These are phyloP conservation scores for Cheilosia urbana DNA, from an alignment of 2,888 invertebrate genomes.

Conservation along the genomic window DNA sequence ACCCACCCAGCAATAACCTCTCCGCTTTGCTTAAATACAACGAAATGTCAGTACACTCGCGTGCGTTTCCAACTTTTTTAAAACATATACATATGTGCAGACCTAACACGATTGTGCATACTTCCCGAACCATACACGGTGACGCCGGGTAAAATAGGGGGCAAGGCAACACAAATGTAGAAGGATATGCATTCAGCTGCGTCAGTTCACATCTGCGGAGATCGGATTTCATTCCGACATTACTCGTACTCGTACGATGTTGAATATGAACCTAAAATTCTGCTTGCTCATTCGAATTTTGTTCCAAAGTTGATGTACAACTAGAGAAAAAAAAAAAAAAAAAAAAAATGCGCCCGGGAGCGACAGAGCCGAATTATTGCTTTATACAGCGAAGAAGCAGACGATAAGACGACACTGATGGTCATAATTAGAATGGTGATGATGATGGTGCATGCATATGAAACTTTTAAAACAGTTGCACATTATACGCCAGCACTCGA, in stretches of 20 bases:
- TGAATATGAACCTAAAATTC: constrained; percentile 60
- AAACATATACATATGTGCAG: constrained; percentile 3
- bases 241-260: constrained; percentile 28
- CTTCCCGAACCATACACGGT: constrained; percentile 41
- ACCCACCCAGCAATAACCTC: neutral
- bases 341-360: neutral
- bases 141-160: constrained; percentile 12
- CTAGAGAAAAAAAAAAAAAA: constrained; percentile 6
- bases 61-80: constrained; percentile 62
- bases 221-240: constrained; percentile 52
- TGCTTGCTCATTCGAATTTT: constrained; percentile 49
- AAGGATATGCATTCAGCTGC: constrained; percentile 70
- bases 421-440: constrained; percentile 48
- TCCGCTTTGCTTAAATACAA: constrained; percentile 21
- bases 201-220: constrained; percentile 66
- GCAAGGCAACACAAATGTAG: constrained; percentile 35
- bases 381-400: constrained; percentile 10
- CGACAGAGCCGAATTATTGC: constrained; percentile 12
- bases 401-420: constrained; percentile 23
- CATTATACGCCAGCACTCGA: constrained; percentile 12
- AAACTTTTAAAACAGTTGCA: constrained; percentile 53
- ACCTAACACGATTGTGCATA: constrained; percentile 62
- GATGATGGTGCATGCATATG: constrained; percentile 39
- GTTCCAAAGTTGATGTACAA: constrained; percentile 52
- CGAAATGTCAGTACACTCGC: constrained; percentile 58